phyloP scores from a whole-genome alignment of 2,113 vertebrate species.

The Pygoscelis adeliae region DNA sequence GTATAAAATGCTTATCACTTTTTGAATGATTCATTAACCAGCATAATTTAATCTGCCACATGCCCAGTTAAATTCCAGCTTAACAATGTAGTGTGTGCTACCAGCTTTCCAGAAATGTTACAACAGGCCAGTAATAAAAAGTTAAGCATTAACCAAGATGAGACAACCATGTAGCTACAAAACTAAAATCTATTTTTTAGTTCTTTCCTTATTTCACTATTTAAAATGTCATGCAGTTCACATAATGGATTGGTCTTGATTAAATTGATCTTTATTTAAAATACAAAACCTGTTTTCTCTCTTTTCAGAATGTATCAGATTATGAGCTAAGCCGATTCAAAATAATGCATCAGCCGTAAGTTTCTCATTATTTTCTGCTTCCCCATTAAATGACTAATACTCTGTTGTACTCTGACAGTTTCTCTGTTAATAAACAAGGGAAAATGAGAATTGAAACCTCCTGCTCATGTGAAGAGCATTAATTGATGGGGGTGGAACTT shows the following conservation, averaged over 20 bases:
- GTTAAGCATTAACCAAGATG: slow-evolving; percentile 61
- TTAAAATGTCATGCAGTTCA: not conserved
- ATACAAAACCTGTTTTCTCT: not conserved
- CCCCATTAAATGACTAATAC: not conserved
- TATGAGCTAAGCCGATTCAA: slow-evolving; percentile 80
- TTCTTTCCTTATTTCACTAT: not conserved
- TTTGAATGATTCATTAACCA: slow-evolving; percentile 58
- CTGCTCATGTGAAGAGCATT: not conserved
- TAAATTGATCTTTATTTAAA: not conserved
- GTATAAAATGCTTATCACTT: not conserved
- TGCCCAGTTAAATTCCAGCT: slow-evolving; percentile 9
- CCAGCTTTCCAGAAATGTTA: slow-evolving; percentile 8
- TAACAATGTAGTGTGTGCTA: not conserved
- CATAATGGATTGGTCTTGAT: not conserved
- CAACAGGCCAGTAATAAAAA: not conserved
- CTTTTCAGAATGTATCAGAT: slow-evolving; percentile 77
- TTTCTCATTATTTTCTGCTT: slow-evolving; percentile 29
- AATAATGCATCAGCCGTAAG: slow-evolving; percentile 82
- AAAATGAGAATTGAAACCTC: not conserved
- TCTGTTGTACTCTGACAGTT: not conserved
- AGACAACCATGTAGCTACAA: not conserved
- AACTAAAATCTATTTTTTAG: not conserved
- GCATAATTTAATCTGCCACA: not conserved
- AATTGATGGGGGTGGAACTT: not conserved
- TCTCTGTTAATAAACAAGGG: not conserved